Percentiles rank a stretch among this genome's conserved stretches.
These are phyloP conservation scores for Rhaphigaster nebulosa DNA, from an alignment of 2,888 invertebrate genomes.

Conservation along the genomic window DNA sequence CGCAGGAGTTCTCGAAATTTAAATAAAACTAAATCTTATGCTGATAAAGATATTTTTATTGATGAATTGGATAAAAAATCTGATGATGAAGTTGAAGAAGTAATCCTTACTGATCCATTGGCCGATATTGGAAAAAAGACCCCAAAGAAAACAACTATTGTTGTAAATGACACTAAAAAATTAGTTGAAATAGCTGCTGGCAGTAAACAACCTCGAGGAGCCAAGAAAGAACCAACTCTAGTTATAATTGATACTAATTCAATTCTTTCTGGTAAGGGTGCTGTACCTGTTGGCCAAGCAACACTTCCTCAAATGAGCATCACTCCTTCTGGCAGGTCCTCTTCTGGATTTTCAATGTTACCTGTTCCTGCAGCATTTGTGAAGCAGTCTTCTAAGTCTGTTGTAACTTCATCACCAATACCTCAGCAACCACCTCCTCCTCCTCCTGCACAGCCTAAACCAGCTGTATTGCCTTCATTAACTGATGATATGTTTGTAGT, in stretches of 20 bases:
- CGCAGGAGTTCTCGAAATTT: slow-evolving; percentile 74
- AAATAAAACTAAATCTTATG: slow-evolving; percentile 72
- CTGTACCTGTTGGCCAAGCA: slow-evolving; percentile 69
- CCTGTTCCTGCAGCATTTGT: slow-evolving; percentile 62
- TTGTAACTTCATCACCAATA: slow-evolving; percentile 15
- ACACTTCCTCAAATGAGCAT: slow-evolving; percentile 62
- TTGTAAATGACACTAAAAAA: slow-evolving; percentile 80
- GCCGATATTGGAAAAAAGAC: slow-evolving; percentile 69
- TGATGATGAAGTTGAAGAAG: slow-evolving; percentile 69
- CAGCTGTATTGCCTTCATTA: slow-evolving; percentile 82
- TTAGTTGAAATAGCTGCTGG: slow-evolving; percentile 79
- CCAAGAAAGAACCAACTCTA: slow-evolving; percentile 81
- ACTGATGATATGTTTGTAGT: slow-evolving; percentile 94
- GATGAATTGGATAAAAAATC: slow-evolving; percentile 60
- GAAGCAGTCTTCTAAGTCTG: slow-evolving; percentile 31
- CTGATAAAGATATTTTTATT: slow-evolving; percentile 68
- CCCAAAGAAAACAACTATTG: slow-evolving; percentile 72
- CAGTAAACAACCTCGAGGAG: slow-evolving; percentile 70
- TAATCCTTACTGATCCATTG: slow-evolving; percentile 74
- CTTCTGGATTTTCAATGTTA: slow-evolving; percentile 61
- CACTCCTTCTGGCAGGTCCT: slow-evolving; percentile 56
- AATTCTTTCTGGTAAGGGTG: slow-evolving; percentile 76
- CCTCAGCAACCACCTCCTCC: slow-evolving; percentile 66
- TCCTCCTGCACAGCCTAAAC: slow-evolving; percentile 68
- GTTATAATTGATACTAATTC: slow-evolving; percentile 86